Evolutionary conservation across 2,888 invertebrate genomes (phyloP).

Genomic region (Nephrotoma flavescens): DNA sequence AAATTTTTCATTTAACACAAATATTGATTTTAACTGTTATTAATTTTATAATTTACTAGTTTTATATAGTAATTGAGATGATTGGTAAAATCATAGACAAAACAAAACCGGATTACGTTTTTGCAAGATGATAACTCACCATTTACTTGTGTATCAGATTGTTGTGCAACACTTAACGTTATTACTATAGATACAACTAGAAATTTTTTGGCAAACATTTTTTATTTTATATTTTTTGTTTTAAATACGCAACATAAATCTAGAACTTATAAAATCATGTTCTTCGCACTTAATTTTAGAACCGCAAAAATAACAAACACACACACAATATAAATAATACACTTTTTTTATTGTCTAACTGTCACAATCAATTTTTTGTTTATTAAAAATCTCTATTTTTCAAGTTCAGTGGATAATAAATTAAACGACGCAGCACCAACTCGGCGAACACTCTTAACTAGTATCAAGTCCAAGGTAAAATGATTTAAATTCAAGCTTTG

Average conservation of each 20-base stretch:
- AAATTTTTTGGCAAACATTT: not conserved
- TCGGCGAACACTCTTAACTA: not conserved
- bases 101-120: too few species aligned
- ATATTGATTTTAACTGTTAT: not conserved
- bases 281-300: not conserved
- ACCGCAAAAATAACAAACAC: not conserved
- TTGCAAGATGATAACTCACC: not conserved
- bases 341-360: not conserved
- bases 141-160: not conserved
- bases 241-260: not conserved
- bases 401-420: not conserved
- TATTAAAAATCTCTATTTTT: not conserved
- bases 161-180: not conserved
- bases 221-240: not conserved
- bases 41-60: not conserved
- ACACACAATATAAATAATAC: not conserved
- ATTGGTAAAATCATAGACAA: not conserved
- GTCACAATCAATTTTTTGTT: not conserved
- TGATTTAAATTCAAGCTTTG: not conserved
- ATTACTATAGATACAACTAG: not conserved
- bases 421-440: not conserved
- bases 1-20: not conserved
- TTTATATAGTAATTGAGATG: not conserved
- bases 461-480: not conserved
- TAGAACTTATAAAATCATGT: not conserved